These are phyloP conservation scores for Pocillopora verrucosa DNA, from an alignment of 64 coral and sea anemone species.

Conservation along the genomic window DNA sequence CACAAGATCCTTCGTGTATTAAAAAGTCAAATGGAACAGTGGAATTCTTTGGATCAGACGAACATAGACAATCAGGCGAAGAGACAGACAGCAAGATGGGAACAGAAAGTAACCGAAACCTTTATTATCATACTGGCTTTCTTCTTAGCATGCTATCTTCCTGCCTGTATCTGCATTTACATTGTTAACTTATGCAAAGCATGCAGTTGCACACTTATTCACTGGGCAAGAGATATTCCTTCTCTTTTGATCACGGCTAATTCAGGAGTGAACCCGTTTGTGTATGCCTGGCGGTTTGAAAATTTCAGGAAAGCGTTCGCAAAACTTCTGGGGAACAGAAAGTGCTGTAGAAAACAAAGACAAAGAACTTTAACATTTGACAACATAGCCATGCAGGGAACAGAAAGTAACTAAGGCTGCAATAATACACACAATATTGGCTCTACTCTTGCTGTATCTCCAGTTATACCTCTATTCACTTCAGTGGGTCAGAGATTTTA, in stretches of 20 bases:
- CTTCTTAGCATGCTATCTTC: conserved; percentile 75
- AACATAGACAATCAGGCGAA: conserved; percentile 46
- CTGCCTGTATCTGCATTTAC: conserved; percentile 71
- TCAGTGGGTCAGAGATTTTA: conserved; percentile 50
- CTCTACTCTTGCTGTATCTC: conserved; percentile 67
- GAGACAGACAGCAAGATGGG: conserved; percentile 62
- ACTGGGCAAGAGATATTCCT: conserved; percentile 68
- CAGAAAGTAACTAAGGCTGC: too few relatives aligned
- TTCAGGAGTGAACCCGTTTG: conserved; percentile 78
- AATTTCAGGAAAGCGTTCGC: conserved; percentile 67
- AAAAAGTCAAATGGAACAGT: conserved; percentile 40
- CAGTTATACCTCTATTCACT: conserved; percentile 60
- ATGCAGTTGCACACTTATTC: conserved; percentile 67
- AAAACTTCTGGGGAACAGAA: not conserved
- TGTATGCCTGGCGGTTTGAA: conserved; percentile 79
- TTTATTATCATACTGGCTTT: conserved; percentile 62
- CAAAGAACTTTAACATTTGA: too few relatives aligned
- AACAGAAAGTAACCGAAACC: conserved; percentile 84
- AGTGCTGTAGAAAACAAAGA: not conserved
- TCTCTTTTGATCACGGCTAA: conserved; percentile 72
- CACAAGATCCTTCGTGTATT: conserved; percentile 72
- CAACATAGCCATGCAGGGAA: too few relatives aligned
- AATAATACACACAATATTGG: conserved; percentile 58
- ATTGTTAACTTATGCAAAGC: conserved; percentile 63
- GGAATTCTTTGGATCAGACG: conserved; percentile 39